These are phyloP conservation scores for Lycophotia porphyrea DNA, from an alignment of 2,888 invertebrate species.

Conservation along the genomic window DNA sequence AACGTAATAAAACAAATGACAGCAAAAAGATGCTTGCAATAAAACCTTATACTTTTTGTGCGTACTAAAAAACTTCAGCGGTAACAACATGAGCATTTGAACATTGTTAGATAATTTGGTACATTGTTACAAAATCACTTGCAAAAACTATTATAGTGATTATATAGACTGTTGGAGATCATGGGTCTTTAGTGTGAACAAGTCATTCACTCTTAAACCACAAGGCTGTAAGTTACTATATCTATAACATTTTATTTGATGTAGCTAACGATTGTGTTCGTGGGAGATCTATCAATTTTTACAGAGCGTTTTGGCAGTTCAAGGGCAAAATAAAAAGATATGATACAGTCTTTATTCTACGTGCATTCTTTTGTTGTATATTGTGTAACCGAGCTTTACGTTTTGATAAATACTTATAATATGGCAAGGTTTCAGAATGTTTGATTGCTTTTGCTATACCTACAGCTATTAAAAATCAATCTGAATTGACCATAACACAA, in stretches of 20 bases:
- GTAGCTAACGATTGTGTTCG: conserved; percentile 37
- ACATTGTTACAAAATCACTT: conserved; percentile 68
- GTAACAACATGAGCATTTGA: conserved; percentile 52
- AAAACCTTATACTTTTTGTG: conserved; percentile 58
- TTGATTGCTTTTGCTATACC: not conserved
- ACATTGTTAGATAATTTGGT: conserved; percentile 72
- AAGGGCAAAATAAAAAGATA: conserved; percentile 30
- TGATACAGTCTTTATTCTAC: conserved; percentile 16
- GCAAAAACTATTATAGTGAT: conserved; percentile 70
- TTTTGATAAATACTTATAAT: conserved; percentile 1
- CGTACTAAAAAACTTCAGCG: conserved; percentile 41
- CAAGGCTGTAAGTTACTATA: conserved; percentile 69
- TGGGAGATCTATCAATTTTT: conserved; percentile 50
- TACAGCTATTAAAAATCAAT: not conserved
- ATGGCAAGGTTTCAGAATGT: not conserved
- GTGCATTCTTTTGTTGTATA: conserved; percentile 14
- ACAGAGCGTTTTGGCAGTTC: conserved; percentile 28
- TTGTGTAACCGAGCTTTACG: conserved; percentile 33
- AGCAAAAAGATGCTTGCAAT: conserved; percentile 54
- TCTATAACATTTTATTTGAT: conserved; percentile 52
- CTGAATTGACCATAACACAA: not conserved
- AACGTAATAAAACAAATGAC: conserved; percentile 46
- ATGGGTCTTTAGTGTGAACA: conserved; percentile 46
- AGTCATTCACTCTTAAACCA: conserved; percentile 72
- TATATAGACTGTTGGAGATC: conserved; percentile 60